Base-by-base conservation (phyloP, 2,888 invertebrate species). In the Tricholauxania praeusta region DNA sequence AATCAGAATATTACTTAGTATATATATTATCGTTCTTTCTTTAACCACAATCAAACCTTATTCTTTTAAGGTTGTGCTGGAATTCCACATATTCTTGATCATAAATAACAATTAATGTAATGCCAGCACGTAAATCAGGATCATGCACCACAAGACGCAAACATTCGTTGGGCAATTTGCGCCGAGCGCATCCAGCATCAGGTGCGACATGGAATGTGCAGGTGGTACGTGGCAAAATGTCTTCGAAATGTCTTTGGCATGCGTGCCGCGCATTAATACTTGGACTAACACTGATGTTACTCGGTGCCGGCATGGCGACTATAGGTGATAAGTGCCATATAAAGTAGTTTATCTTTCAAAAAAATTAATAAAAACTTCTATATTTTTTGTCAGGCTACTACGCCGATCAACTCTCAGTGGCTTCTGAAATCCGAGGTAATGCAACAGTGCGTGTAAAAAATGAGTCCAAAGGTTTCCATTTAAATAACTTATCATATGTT, bases 241-340 rank as follows among this genome's bases (percentile, higher is more conserved):
- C 95, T 81, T 93, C 95, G 62, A 91, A 93, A 83, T 97, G 96
- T 86, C 89, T 97, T 78, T 97, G 97, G 96, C 95, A 96, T 86
- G 97, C 97, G 48, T 97, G 97, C 87, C 93, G 96, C 80, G 97
- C 97, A 32, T 91, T 97, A 19, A 93, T 95, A 76, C 90, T 97
- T 74, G 97, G 97, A 48, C 89, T 96, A 78, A 89, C 96, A 77
- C 90, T 98, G 76, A 95, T 98, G 92, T 89, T 94, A 77, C 89
- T 96, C 60, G 97, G 97, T 28, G 94, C 94, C 72, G 94, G 95
- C 72, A 97, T 98, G 97, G 96, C 97, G 53, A 94, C 96, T 55
- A 92, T 97, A 85, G 97, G 96, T 95, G 86, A 88, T 28, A 28
- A 28, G 28, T 28, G 28, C 28, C 28, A 28, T 39, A 39, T 10